A percentile compares a stretch with the other conserved stretches of the same genome.
Evolutionary conservation across 2,888 invertebrate species (phyloP).

Genomic region (Laothoe populi): DNA sequence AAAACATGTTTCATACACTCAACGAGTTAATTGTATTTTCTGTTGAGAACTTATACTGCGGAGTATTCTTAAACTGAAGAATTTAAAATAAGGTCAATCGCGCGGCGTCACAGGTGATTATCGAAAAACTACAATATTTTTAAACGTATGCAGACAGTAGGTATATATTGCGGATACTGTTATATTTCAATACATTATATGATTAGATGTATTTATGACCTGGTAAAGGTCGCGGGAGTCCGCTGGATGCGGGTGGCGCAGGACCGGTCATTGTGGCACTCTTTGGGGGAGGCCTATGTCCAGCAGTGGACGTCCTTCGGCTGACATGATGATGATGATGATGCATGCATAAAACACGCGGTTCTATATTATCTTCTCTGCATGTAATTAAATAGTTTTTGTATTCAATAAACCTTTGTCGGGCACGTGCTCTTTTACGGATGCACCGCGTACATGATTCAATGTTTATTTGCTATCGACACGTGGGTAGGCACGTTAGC

Average conservation of each 20-base stretch:
- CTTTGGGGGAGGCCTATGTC: not conserved
- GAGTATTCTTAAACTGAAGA: not conserved
- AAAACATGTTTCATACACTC: not conserved
- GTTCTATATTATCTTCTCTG: constrained; percentile 31
- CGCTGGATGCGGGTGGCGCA: too few species aligned
- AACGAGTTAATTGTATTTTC: not conserved
- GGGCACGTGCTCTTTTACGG: constrained; percentile 60
- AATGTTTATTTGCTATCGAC: constrained; percentile 61
- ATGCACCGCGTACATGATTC: constrained; percentile 59
- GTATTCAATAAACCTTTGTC: constrained; percentile 37
- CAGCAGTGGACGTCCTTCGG: not conserved
- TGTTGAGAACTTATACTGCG: not conserved
- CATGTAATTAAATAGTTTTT: constrained; percentile 42
- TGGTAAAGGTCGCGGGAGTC: too few species aligned
- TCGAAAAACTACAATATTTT: not conserved
- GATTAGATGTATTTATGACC: too few species aligned
- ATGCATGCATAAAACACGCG: constrained; percentile 29
- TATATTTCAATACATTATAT: too few species aligned
- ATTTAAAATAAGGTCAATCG: not conserved
- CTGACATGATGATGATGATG: too few species aligned
- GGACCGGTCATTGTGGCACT: too few species aligned
- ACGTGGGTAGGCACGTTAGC: constrained; percentile 64
- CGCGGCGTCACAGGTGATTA: not conserved
- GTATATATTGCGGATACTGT: too few species aligned
- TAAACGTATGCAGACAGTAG: not conserved